phyloP scores from a whole-genome alignment of 1,140 invertebrate species.

The Nasonia giraulti region DNA sequence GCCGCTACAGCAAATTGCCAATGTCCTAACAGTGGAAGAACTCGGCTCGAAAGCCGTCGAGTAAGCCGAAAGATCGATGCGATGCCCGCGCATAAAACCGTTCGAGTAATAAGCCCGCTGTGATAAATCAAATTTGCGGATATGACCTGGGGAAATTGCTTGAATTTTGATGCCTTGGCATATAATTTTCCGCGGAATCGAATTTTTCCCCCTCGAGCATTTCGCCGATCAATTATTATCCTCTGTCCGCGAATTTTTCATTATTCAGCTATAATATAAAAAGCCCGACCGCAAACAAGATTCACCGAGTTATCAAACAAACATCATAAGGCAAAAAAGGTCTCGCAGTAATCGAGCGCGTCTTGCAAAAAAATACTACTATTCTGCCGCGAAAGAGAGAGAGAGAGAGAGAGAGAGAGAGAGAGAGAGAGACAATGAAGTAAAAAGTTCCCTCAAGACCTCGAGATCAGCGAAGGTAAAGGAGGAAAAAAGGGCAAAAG shows the following conservation, averaged over 20 bases:
- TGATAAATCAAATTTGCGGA: neutral
- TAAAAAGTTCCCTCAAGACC: neutral
- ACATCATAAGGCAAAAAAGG: neutral
- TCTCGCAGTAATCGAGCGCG: too few species aligned
- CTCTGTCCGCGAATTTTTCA: neutral
- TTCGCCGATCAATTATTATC: too few species aligned
- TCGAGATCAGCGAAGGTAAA: neutral
- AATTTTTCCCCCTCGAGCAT: too few species aligned
- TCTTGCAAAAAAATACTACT: neutral
- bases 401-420: neutral
- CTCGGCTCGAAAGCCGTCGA: neutral
- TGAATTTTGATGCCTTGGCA: neutral
- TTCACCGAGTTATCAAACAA: too few species aligned
- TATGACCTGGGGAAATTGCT: neutral
- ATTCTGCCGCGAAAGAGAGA: neutral
- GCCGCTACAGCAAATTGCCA: slow-evolving; percentile 18
- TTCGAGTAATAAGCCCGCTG: neutral
- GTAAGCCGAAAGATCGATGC: slow-evolving; percentile 32
- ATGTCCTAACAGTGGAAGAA: neutral
- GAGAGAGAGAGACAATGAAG: neutral
- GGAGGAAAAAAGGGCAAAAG: slow-evolving; percentile 10
- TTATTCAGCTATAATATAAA: too few species aligned
- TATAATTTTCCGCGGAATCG: neutral
- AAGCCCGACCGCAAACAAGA: too few species aligned
- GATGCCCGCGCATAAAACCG: neutral